Base-by-base conservation (phyloP, 2,797 vertebrate genomes). In the Lycodopsis pacificus region DNA sequence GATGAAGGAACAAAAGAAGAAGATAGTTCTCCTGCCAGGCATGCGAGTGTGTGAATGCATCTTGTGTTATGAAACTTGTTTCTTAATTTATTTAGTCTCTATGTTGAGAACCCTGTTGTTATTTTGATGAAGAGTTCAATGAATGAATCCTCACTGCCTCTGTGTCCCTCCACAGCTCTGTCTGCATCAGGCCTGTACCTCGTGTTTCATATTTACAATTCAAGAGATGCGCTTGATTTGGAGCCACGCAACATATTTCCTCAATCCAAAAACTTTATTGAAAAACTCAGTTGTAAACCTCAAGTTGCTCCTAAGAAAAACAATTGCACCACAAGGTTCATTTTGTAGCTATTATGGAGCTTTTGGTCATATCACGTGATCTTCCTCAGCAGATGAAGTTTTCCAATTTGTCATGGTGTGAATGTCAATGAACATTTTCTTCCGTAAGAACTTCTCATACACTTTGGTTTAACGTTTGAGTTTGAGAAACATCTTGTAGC, bases 1-100 rank as follows among this genome's bases (percentile, higher is more conserved):
- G 65, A 82, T 64, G 85, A 81, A 69, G 69, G 68, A 75, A 44
- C 36, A 38, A 58, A 71, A 77, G 25, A 51, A 59, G 30, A 79
- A 46, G 27, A 68, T 20, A 3, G 65, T 78, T 64, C 57, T 89
- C 76, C 82, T 79, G 75, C 76, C 77, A 77, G 84, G 73, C 84
- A 81, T 81, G 86, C 34, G 12, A 76, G 74, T 53, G 85, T 82
- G 81, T 82, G 79, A 80, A 77, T 69, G 87, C 71, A 77, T 84
- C 49, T 34, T 4, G 62, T 86, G 81, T 91, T 87, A 76, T 83
- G 76, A n/a, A 80, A 70, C 27, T 8, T 73, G 68, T 86, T 61
- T 89, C 62, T 80, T 78, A 68, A 62, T 87, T 69, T 90, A n/a
- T 49, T 13, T 76, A 1, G 66, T 90, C 32, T 65, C n/a, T 78